A percentile compares a stretch with the other conserved stretches of the same genome.
Conservation (phyloP, 2,113 vertebrate genomes). For the Argyrosomus japonicus region DNA sequence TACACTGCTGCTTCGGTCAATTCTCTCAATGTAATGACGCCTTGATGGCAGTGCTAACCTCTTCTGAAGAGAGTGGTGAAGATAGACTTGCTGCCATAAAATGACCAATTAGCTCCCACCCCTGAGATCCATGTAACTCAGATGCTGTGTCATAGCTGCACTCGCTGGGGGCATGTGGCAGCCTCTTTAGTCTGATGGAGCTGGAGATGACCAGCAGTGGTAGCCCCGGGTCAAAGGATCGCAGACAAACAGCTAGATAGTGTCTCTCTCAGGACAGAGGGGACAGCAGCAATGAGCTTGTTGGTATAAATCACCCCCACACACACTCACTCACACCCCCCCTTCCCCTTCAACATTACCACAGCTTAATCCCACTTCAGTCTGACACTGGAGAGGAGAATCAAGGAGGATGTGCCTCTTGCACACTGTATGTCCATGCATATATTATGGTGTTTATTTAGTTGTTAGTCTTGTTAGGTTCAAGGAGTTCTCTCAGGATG, state of each 20-base stretch:
- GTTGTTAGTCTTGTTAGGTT: not conserved
- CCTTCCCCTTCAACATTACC: not conserved
- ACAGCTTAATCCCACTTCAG: constrained; percentile 13
- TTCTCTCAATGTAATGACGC: constrained; percentile 36
- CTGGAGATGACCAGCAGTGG: constrained; percentile 17
- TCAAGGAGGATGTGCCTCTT: constrained; percentile 13
- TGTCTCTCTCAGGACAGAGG: constrained; percentile 49
- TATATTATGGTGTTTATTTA: constrained; percentile 32
- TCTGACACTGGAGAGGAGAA: constrained; percentile 12
- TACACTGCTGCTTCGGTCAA: not conserved
- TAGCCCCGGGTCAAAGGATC: constrained; percentile 50
- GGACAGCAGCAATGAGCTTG: constrained; percentile 28
- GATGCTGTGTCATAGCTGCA: constrained; percentile 17
- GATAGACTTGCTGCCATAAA: constrained; percentile 36
- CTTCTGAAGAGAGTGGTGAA: constrained; percentile 25
- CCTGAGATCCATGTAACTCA: constrained; percentile 33
- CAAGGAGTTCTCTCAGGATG: constrained; percentile 13
- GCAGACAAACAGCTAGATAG: constrained; percentile 44
- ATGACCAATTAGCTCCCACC: constrained; percentile 63
- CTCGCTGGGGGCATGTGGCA: constrained; percentile 9
- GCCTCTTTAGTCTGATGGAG: constrained; percentile 54
- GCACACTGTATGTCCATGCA: constrained; percentile 26
- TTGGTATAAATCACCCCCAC: constrained; percentile 44
- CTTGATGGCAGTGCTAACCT: constrained; percentile 48
- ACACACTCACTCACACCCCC: not conserved